Evolutionary conservation across 2,113 vertebrate species (phyloP).

Genomic region (Nerophis lumbriciformis): DNA sequence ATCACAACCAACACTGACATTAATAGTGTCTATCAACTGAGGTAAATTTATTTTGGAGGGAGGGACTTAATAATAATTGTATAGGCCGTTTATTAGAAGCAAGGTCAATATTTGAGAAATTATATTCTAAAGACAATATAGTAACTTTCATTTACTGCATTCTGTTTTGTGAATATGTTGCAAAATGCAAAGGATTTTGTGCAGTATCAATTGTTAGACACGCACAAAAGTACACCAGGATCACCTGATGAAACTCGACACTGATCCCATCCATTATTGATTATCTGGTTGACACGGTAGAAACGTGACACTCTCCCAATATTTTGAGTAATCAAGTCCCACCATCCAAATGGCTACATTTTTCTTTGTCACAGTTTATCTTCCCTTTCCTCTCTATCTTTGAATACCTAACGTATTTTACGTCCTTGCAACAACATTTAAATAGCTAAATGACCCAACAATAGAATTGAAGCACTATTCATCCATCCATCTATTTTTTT

Average conservation of each 20-base stretch:
- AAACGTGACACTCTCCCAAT: background rate
- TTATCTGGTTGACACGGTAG: constrained; percentile 16
- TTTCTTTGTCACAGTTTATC: constrained; percentile 23
- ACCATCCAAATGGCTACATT: background rate
- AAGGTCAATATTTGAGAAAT: no score
- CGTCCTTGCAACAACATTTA: background rate
- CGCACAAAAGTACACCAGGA: constrained; percentile 41
- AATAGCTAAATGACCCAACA: no score
- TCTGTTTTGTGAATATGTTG: background rate
- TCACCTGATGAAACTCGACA: constrained; percentile 58
- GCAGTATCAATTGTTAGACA: background rate
- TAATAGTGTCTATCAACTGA: no score
- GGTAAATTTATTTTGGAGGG: no score
- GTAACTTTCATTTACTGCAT: no score
- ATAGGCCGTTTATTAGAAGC: no score
- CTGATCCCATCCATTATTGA: constrained; percentile 62
- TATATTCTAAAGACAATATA: no score
- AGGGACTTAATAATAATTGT: no score
- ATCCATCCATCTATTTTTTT: no score
- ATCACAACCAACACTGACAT: no score
- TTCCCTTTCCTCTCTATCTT: background rate
- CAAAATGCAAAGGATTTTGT: no score
- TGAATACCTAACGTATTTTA: constrained; percentile 28
- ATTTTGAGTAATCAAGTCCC: background rate
- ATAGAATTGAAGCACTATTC: no score